phyloP scores from a whole-genome alignment of 1,140 invertebrate genomes.

The Chymomyza costata region DNA sequence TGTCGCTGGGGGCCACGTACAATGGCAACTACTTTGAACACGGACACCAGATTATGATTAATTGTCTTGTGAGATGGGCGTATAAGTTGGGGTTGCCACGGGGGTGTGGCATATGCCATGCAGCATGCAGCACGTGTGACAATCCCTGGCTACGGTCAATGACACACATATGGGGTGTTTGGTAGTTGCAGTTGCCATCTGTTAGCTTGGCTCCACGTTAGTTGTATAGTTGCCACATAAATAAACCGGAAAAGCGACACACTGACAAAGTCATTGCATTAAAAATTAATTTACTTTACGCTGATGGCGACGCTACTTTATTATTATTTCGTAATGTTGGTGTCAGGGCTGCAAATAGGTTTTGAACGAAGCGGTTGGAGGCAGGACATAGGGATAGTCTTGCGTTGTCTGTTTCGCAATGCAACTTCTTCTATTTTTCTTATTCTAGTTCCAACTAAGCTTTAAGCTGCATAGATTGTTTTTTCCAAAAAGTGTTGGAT shows the following conservation, averaged over 20 bases:
- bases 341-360: too few relatives aligned
- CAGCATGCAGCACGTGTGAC: constrained; percentile 66
- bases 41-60: constrained; percentile 63
- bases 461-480: too few relatives aligned
- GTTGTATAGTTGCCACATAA: constrained; percentile 51
- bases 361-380: too few relatives aligned
- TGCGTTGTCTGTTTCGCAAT: too few relatives aligned
- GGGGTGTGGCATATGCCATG: too few relatives aligned
- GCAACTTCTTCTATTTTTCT: too few relatives aligned
- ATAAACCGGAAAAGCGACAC: constrained; percentile 47
- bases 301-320: constrained; percentile 20
- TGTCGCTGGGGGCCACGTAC: constrained; percentile 49
- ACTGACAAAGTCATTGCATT: constrained; percentile 58
- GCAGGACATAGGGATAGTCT: too few relatives aligned
- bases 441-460: too few relatives aligned
- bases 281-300: constrained; percentile 65
- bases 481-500: too few relatives aligned
- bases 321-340: too few relatives aligned
- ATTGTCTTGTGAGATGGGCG: constrained; percentile 40
- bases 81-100: constrained; percentile 1
- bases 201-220: constrained; percentile 31
- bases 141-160: constrained; percentile 49
- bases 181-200: constrained; percentile 20
- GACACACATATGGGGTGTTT: constrained; percentile 16
- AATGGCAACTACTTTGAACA: too few relatives aligned